Percentiles rank a stretch among this genome's conserved stretches.
These are phyloP conservation scores for Thalassoma bifasciatum DNA, from an alignment of 2,113 vertebrate genomes.

Conservation along the genomic window DNA sequence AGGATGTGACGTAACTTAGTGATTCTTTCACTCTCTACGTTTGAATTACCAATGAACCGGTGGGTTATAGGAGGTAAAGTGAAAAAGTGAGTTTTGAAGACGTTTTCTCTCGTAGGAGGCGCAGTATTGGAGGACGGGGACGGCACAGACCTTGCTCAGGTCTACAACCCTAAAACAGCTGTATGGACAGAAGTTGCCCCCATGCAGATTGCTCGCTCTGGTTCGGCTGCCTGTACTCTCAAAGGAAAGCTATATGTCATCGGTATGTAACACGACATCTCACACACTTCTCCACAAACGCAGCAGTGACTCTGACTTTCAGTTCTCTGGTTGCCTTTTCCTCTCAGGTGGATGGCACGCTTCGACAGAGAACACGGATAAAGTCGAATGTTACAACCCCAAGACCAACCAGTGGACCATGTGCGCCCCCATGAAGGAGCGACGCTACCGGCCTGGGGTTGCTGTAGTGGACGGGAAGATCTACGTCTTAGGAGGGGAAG, in stretches of 20 bases:
- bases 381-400: slow-evolving; percentile 86
- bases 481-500: slow-evolving; percentile 85
- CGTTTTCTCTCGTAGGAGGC: slow-evolving; percentile 71
- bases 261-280: slow-evolving; percentile 63
- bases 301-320: neutral
- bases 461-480: slow-evolving; percentile 86
- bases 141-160: slow-evolving; percentile 84
- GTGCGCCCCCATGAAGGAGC: slow-evolving; percentile 87
- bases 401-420: slow-evolving; percentile 86
- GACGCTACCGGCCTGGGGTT: slow-evolving; percentile 84
- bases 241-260: slow-evolving; percentile 87
- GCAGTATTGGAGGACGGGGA: slow-evolving; percentile 86
- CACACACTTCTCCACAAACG: neutral
- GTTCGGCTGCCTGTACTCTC: slow-evolving; percentile 84
- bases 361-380: slow-evolving; percentile 86
- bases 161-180: slow-evolving; percentile 83
- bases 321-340: neutral
- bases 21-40: too few relatives aligned
- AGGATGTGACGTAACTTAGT: too few relatives aligned
- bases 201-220: slow-evolving; percentile 88
- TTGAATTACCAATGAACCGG: too few relatives aligned
- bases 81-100: neutral
- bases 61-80: too few relatives aligned
- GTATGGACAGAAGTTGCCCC: slow-evolving; percentile 82
- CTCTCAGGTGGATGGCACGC: slow-evolving; percentile 85